Base-by-base conservation (phyloP, 2,113 vertebrate species). In the Megaleporinus macrocephalus region DNA sequence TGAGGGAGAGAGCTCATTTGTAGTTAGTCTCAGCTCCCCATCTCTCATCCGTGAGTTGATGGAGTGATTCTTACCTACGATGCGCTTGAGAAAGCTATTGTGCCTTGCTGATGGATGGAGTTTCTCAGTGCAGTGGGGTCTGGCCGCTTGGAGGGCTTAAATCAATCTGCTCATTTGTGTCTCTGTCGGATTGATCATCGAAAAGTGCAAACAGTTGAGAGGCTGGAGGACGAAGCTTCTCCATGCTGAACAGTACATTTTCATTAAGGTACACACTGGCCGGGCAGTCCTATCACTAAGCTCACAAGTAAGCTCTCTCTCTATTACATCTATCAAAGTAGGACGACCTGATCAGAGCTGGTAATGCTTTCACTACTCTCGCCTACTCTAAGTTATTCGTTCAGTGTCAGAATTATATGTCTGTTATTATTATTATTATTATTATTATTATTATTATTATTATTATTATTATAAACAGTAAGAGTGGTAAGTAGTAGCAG, bases 151-250 rank as follows among this genome's bases (percentile, higher is more conserved):
- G 84, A 84, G 83, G 84, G 76, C 82, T 90, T 89, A 90, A 92
- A 91, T 91, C 90, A 92, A 90, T 92, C 89, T 86, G 80, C 87
- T 91, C 86, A 86, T 93, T 91, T 90, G 86, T 84, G 87, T 88
- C 89, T 90, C 80, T 87, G 85, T 89, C 80, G 85, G 88, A 88
- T 87, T 89, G 88, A 92, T 90, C 83, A 89, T 89, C 86, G 81
- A 72, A 86, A 89, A 91, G 90, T 86, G 82, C 86, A 89, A 89
- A 89, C 87, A 84, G 81, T 86, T 77, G 69, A 78, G 72, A 73
- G 49, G 81, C 20, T 47, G 79, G 72, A 68, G 83, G 33, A 59
- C 44, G 61, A 77, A 57, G 20, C 18, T 5, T 55, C 69, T 77
- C 84, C 80, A 76, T 83, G 74, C 86, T 74, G 53, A 84, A 83